Evolutionary conservation across 2,797 vertebrate genomes (phyloP).

Genomic region (Leucoraja ocellata): DNA sequence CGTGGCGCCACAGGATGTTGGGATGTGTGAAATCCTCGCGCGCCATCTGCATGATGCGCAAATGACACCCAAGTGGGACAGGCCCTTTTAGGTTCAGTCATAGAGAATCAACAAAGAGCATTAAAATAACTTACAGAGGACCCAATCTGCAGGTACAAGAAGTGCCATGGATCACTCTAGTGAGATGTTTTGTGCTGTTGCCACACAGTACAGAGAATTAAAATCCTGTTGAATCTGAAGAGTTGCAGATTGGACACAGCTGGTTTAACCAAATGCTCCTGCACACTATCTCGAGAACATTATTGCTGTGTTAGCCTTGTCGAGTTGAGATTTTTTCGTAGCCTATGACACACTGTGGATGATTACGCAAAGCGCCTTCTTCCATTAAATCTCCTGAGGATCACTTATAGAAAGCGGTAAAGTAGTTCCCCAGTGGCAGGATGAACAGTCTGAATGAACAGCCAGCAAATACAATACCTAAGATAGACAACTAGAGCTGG

Average conservation of each 20-base stretch:
- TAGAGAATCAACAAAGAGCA: background rate
- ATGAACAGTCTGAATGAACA: background rate
- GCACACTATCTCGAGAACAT: background rate
- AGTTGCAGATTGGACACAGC: too few relatives aligned
- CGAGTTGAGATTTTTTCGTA: background rate
- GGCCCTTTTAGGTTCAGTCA: background rate
- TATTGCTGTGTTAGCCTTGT: conserved; percentile 2
- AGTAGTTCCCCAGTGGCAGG: background rate
- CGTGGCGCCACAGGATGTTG: too few relatives aligned
- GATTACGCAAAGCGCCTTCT: background rate
- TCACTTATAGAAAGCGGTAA: background rate
- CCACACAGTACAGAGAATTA: background rate
- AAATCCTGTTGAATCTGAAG: background rate
- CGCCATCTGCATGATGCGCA: too few relatives aligned
- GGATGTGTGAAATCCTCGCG: too few relatives aligned
- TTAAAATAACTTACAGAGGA: background rate
- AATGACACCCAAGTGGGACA: too few relatives aligned
- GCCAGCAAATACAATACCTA: background rate
- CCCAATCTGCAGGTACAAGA: background rate
- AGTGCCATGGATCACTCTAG: background rate
- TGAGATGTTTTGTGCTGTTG: background rate
- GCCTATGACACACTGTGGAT: background rate
- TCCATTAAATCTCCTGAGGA: background rate
- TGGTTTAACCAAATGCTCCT: background rate
- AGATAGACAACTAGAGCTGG: too few relatives aligned